These are phyloP conservation scores for Exaiptasia diaphana DNA, from an alignment of 64 coral and sea anemone genomes.

Conservation along the genomic window DNA sequence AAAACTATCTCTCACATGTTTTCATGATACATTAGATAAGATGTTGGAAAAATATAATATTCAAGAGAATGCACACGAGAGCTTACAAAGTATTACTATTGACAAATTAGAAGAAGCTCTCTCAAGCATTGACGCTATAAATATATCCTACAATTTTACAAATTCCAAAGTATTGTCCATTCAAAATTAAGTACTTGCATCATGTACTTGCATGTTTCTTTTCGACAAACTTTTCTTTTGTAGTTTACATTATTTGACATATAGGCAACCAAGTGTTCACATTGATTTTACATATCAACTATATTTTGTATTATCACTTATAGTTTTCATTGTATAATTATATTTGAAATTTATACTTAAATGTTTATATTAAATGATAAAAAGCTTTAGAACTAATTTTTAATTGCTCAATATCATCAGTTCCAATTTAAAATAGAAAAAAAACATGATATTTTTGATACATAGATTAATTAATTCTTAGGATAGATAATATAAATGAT, in stretches of 20 bases:
- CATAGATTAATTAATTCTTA: too few relatives aligned
- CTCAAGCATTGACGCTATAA: not conserved
- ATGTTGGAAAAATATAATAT: constrained; percentile 19
- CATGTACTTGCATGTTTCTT: not conserved
- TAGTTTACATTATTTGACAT: not conserved
- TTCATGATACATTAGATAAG: constrained; percentile 34
- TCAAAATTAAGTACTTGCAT: not conserved
- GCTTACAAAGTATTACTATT: not conserved
- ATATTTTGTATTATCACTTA: not conserved
- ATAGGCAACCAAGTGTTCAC: not conserved
- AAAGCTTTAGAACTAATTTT: not conserved
- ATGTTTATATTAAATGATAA: not conserved
- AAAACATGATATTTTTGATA: too few relatives aligned
- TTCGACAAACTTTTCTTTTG: not conserved
- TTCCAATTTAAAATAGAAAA: not conserved
- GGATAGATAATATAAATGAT: too few relatives aligned
- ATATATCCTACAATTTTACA: constrained; percentile 4
- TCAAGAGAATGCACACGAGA: constrained; percentile 7
- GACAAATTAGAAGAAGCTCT: constrained; percentile 8
- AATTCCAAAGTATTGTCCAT: not conserved
- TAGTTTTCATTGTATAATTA: not conserved
- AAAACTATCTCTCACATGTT: constrained; percentile 18
- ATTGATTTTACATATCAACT: not conserved
- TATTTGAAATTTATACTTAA: not conserved
- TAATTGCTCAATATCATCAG: not conserved